Conservation (phyloP, 2,888 invertebrate genomes). For the Lysandra bellargus region DNA sequence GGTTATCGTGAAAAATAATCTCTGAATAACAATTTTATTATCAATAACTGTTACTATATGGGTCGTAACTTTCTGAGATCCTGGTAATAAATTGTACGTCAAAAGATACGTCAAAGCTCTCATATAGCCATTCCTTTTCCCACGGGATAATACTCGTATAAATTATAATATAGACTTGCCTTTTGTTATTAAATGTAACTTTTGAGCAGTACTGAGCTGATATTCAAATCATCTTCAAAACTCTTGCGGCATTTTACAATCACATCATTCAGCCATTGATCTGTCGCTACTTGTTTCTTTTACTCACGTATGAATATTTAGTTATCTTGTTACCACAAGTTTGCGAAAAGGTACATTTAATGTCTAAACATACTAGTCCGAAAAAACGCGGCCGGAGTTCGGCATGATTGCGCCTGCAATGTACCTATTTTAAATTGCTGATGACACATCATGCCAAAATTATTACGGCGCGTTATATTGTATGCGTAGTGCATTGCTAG, state of each 20-base stretch:
- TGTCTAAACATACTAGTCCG: too few species aligned
- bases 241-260: background rate
- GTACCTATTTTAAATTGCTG: too few species aligned
- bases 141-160: background rate
- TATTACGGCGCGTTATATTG: too few species aligned
- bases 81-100: background rate
- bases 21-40: background rate
- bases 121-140: background rate
- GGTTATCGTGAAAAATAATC: background rate
- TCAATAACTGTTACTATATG: background rate
- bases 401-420: too few species aligned
- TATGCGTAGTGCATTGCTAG: too few species aligned
- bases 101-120: background rate
- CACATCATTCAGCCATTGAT: background rate
- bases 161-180: background rate
- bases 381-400: too few species aligned
- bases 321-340: too few species aligned
- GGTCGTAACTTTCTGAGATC: background rate
- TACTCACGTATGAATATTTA: too few species aligned
- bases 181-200: background rate
- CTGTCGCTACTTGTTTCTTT: too few species aligned
- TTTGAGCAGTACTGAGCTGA: background rate
- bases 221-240: background rate
- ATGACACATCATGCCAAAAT: too few species aligned
- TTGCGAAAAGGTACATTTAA: too few species aligned